These are phyloP conservation scores for Portevinia maculata DNA, from an alignment of 2,888 invertebrate species.

Conservation along the genomic window DNA sequence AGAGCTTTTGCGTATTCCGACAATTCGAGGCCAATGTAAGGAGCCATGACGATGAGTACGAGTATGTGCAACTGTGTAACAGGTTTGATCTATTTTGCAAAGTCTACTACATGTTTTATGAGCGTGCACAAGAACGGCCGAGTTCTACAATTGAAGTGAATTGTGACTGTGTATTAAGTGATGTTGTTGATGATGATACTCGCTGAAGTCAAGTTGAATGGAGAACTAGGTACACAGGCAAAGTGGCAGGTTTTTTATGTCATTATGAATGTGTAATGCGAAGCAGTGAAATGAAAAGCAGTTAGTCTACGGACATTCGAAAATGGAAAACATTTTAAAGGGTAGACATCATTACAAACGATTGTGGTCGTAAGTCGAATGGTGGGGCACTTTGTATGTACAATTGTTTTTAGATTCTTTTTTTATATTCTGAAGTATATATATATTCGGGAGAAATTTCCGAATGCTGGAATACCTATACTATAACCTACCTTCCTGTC, in stretches of 20 bases:
- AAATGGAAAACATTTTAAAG: conserved; percentile 38
- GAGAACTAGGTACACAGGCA: conserved; percentile 5
- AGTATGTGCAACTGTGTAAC: conserved; percentile 53
- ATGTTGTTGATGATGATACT: conserved; percentile 27
- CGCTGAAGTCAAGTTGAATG: conserved; percentile 28
- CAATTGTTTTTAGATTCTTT: neutral
- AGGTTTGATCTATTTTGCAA: conserved; percentile 62
- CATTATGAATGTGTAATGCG: conserved; percentile 9
- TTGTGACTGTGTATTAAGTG: conserved; percentile 23
- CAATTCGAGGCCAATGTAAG: neutral
- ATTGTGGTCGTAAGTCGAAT: neutral
- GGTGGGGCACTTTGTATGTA: neutral
- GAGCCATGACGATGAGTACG: conserved; percentile 6
- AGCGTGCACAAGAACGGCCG: conserved; percentile 34
- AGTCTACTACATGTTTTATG: conserved; percentile 42
- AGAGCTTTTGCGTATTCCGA: neutral
- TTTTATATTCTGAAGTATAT: too few species aligned
- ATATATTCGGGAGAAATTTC: too few species aligned
- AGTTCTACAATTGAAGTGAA: conserved; percentile 14
- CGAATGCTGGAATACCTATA: too few species aligned
- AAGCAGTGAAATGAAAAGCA: conserved; percentile 11
- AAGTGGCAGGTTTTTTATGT: conserved; percentile 3
- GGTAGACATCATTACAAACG: conserved; percentile 36
- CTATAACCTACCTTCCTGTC: too few species aligned
- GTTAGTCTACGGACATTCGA: conserved; percentile 9